phyloP scores from a whole-genome alignment of 2,797 vertebrate species.

The Silurus aristotelis region DNA sequence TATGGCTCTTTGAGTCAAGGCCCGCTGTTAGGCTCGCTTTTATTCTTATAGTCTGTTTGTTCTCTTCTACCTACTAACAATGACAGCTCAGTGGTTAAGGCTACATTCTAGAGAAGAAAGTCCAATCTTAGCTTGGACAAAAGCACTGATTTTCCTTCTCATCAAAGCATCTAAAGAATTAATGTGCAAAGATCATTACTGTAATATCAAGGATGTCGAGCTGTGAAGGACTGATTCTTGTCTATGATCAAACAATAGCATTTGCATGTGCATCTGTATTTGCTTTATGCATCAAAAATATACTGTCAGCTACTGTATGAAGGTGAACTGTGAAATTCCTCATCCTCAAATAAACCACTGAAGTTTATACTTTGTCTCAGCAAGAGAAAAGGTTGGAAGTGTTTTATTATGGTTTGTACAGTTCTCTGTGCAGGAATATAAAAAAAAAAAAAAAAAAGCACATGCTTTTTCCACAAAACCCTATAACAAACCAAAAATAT shows the following conservation, averaged over 20 bases:
- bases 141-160: neutral
- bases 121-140: neutral
- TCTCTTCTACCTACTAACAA: neutral
- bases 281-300: neutral
- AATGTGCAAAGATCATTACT: neutral
- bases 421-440: neutral
- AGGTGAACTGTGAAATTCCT: neutral
- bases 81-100: neutral
- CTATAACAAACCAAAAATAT: too few relatives aligned
- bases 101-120: too few relatives aligned
- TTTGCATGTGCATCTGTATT: neutral
- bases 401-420: neutral
- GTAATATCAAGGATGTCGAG: neutral
- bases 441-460: too few relatives aligned
- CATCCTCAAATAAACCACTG: neutral
- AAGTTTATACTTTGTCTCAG: neutral
- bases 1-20: conserved; percentile 3
- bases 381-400: neutral
- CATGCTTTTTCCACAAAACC: too few relatives aligned
- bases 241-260: neutral
- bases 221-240: neutral
- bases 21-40: conserved; percentile 1
- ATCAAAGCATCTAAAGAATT: neutral
- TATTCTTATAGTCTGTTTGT: neutral
- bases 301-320: neutral